These are phyloP conservation scores for Macropis europaea DNA, from an alignment of 2,888 invertebrate genomes.

Conservation along the genomic window DNA sequence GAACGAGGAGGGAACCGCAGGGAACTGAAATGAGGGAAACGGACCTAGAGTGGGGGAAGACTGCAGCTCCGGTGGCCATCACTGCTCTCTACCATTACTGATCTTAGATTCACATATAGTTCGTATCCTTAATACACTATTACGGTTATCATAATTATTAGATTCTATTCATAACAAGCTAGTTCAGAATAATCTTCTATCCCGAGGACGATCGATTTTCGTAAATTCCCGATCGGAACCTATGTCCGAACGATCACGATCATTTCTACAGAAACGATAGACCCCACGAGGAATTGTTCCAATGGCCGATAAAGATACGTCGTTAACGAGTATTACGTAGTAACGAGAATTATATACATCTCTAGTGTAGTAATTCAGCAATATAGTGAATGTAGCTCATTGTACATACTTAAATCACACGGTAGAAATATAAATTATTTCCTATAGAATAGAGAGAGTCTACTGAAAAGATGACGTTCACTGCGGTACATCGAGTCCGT, in stretches of 20 bases:
- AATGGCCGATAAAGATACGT: slow-evolving; percentile 14
- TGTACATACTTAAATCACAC: slow-evolving; percentile 46
- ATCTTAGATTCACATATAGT: too few species aligned
- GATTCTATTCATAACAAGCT: too few species aligned
- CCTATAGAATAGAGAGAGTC: slow-evolving; percentile 37
- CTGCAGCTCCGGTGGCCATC: too few species aligned
- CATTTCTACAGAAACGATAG: slow-evolving; percentile 27
- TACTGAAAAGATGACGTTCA: slow-evolving; percentile 26
- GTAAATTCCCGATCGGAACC: background rate
- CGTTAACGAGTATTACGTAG: slow-evolving; percentile 28
- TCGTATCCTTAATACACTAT: too few species aligned
- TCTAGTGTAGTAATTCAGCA: slow-evolving; percentile 33
- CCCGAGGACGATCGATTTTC: background rate
- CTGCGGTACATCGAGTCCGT: background rate
- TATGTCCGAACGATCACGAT: slow-evolving; percentile 32
- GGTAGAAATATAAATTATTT: slow-evolving; percentile 53
- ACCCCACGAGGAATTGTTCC: slow-evolving; percentile 12
- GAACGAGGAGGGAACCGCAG: too few species aligned
- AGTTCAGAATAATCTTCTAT: background rate
- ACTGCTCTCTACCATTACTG: too few species aligned
- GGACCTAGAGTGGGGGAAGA: too few species aligned
- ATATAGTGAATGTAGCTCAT: slow-evolving; percentile 25
- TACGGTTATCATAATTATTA: too few species aligned
- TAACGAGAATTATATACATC: slow-evolving; percentile 43
- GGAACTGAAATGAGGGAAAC: too few species aligned